phyloP scores from a whole-genome alignment of 2,888 invertebrate genomes.

The Penaeus monodon region DNA sequence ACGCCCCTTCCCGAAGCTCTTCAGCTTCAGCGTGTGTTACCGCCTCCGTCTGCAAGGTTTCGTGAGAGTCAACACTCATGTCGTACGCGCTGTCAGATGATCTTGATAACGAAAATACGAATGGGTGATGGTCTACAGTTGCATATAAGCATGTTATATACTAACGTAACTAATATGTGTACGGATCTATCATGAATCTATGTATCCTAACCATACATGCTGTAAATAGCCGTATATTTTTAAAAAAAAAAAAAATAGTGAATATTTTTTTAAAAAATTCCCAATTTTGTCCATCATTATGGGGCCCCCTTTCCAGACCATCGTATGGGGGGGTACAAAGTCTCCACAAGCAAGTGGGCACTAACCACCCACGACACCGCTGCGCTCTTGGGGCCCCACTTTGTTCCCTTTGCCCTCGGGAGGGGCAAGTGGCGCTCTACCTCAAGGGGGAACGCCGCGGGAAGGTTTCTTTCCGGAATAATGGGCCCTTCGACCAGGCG shows the following conservation, averaged over 20 bases:
- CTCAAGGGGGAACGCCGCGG: conserved; percentile 29
- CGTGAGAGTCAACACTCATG: conserved; percentile 58
- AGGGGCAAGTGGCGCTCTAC: conserved; percentile 44
- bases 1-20: conserved; percentile 49
- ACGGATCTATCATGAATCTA: too few relatives aligned
- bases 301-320: conserved; percentile 21
- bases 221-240: too few relatives aligned
- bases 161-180: too few relatives aligned
- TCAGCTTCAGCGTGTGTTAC: conserved; percentile 55
- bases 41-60: conserved; percentile 42
- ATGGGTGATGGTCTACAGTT: conserved; percentile 22
- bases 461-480: background rate
- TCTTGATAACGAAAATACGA: conserved; percentile 53
- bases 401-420: conserved; percentile 37
- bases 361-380: conserved; percentile 33
- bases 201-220: too few relatives aligned
- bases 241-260: too few relatives aligned
- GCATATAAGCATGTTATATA: too few relatives aligned
- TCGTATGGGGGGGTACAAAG: conserved; percentile 35
- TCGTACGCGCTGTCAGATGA: conserved; percentile 55
- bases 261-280: too few relatives aligned
- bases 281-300: too few relatives aligned
- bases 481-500: conserved; percentile 1
- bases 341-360: conserved; percentile 45
- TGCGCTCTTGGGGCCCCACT: conserved; percentile 56